Evolutionary conservation across 2,113 vertebrate species (phyloP).

Genomic region (Marmota monax): DNA sequence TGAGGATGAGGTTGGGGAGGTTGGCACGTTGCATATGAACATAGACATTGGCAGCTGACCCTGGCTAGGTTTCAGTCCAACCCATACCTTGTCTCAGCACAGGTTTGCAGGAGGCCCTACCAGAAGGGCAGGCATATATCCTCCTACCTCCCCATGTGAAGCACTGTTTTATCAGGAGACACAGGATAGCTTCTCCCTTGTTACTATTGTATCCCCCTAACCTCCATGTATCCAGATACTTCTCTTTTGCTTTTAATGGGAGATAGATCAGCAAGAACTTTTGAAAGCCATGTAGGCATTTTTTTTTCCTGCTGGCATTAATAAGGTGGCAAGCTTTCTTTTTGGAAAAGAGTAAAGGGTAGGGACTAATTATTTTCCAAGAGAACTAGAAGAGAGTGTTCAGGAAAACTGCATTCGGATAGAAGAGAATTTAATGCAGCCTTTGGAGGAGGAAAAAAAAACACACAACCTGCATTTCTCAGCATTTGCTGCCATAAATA

Average conservation of each 20-base stretch:
- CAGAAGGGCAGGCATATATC: accelerated
- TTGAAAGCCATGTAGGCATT: neutral
- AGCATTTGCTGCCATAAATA: conserved; percentile 53
- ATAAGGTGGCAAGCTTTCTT: neutral
- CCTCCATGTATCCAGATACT: neutral
- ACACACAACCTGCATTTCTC: neutral
- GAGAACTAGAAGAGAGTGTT: neutral
- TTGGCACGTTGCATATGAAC: neutral
- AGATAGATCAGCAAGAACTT: neutral
- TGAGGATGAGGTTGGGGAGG: accelerated
- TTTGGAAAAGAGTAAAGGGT: conserved; percentile 6
- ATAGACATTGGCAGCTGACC: neutral
- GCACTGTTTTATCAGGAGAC: neutral
- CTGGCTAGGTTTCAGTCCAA: neutral
- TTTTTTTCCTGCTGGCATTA: neutral
- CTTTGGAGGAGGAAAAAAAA: accelerated
- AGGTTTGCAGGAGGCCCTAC: neutral
- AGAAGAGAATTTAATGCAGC: neutral
- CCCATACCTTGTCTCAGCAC: neutral
- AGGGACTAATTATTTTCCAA: conserved; percentile 4
- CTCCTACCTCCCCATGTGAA: too few species aligned
- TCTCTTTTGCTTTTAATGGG: neutral
- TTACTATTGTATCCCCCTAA: too few species aligned
- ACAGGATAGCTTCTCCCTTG: neutral
- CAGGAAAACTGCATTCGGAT: conserved; percentile 41